These are phyloP conservation scores for Drosophila mercatorum DNA, from an alignment of 2,888 invertebrate species.

Conservation along the genomic window DNA sequence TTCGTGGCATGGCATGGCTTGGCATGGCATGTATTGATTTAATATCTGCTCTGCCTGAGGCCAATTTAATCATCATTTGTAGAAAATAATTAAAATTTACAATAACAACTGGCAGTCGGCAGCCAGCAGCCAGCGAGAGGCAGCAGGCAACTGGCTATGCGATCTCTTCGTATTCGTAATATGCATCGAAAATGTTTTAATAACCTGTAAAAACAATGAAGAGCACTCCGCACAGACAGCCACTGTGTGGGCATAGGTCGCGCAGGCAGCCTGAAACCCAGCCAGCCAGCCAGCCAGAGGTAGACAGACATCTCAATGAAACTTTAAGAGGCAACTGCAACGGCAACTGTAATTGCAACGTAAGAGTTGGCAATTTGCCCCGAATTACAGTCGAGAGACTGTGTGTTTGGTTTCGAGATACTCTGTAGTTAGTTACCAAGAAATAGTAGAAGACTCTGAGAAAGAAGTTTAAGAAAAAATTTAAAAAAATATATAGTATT, in stretches of 20 bases:
- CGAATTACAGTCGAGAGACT: not conserved
- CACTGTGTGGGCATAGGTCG: not conserved
- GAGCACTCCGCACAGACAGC: slow-evolving; percentile 7
- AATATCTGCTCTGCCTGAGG: slow-evolving; percentile 73
- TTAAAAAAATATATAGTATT: too few relatives aligned
- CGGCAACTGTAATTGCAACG: slow-evolving; percentile 6
- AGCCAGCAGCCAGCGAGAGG: slow-evolving; percentile 21
- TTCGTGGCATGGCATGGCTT: slow-evolving; percentile 1
- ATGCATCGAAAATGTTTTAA: slow-evolving; percentile 58
- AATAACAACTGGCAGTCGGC: slow-evolving; percentile 43
- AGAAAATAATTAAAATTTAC: slow-evolving; percentile 81
- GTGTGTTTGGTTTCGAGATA: not conserved
- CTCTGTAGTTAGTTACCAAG: not conserved
- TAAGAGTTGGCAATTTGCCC: slow-evolving; percentile 11
- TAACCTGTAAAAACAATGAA: slow-evolving; percentile 51
- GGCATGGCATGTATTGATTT: slow-evolving; percentile 69
- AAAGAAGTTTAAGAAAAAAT: too few relatives aligned
- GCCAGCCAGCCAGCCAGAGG: not conserved
- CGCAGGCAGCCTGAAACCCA: not conserved
- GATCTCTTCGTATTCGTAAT: slow-evolving; percentile 32
- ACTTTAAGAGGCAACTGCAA: slow-evolving; percentile 43
- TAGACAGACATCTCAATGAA: slow-evolving; percentile 49
- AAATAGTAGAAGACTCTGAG: too few relatives aligned
- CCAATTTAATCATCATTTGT: slow-evolving; percentile 81
- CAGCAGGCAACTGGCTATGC: not conserved